Base-by-base conservation (phyloP, 2,113 vertebrate genomes). In the Oreochromis spilurus region DNA sequence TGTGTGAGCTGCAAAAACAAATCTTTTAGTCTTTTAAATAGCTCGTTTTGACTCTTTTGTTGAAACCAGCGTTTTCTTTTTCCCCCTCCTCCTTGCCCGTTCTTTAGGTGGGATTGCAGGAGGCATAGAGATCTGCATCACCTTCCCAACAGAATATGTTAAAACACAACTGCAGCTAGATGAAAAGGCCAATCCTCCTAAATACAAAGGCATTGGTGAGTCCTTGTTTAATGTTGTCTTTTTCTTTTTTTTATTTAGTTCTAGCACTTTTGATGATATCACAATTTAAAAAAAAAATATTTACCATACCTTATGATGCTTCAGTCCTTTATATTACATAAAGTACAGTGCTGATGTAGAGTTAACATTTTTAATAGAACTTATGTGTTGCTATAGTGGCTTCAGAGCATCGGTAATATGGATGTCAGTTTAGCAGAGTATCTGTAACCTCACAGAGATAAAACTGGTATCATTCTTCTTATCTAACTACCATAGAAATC, bases 51-150 rank as follows among this genome's bases (percentile, higher is more conserved):
- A 5, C 50, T 72, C 13, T 24, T 26, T 12, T 2, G 5, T 26
- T 53, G 9, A 82, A 82, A 58, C 40, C 19, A 2, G 40, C 5
- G 11, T 50, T 26, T 72, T 16, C n/a, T 36, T 57, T 13, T 1
- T 0, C 31, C 60, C 60, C 60, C 55, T 24, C 5, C 16, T 24
- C 60, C 40, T 60, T 14, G 19, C 77, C 53, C 1, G 67, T 85
- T 11, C 87, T 89, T 57, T 89, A 98, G 98, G 98, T 75, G 98
- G 98, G 55, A 90, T 98, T 17, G 98, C 98, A 0, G 98, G 97
- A 83, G 98, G 98, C 60, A 99, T 99, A 0, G 98, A 99, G 92
- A 99, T 99, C 95, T 99, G 98, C 95, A 99, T 99, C 95, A 99
- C 98, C 9, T 99, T 99, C 94, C 98, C 98, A 4, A 99, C 98